Percentiles rank a stretch among this genome's conserved stretches.
Evolutionary conservation across 2,888 invertebrate genomes (phyloP).

Genomic region (Pegoplata infirma): DNA sequence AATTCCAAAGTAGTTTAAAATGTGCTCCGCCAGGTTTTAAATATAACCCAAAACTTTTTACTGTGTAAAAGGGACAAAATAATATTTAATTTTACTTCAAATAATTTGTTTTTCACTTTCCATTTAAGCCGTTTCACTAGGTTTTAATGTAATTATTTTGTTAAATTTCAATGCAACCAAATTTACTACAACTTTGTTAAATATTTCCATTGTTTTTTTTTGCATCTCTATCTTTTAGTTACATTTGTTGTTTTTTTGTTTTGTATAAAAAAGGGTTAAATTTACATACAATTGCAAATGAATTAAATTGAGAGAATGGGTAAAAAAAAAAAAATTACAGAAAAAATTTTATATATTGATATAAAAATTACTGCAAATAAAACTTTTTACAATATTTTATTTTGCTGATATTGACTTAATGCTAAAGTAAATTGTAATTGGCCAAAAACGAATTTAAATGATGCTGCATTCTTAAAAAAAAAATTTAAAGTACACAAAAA

Average conservation of each 20-base stretch:
- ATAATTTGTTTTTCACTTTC: no score
- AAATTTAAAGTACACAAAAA: no score
- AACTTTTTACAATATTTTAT: background rate
- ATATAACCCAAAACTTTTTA: no score
- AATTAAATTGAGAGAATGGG: constrained; percentile 3
- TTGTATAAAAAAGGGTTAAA: constrained; percentile 24
- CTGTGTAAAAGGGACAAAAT: no score
- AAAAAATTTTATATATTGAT: constrained; percentile 6
- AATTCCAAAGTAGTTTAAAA: no score
- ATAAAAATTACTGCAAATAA: background rate
- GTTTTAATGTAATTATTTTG: background rate
- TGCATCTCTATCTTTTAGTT: background rate
- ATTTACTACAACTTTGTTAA: background rate
- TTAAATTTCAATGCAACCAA: background rate
- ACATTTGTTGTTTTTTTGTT: constrained; percentile 18
- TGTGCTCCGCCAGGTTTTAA: no score
- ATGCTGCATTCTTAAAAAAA: no score
- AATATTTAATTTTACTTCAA: no score
- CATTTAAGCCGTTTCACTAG: background rate
- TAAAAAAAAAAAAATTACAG: constrained; percentile 19
- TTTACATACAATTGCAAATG: constrained; percentile 46
- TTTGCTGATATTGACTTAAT: background rate
- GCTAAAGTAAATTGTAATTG: no score
- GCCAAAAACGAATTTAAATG: no score
- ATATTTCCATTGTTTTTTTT: background rate